Evolutionary conservation across 2,797 vertebrate genomes (phyloP).

Genomic region (Parambassis ranga): DNA sequence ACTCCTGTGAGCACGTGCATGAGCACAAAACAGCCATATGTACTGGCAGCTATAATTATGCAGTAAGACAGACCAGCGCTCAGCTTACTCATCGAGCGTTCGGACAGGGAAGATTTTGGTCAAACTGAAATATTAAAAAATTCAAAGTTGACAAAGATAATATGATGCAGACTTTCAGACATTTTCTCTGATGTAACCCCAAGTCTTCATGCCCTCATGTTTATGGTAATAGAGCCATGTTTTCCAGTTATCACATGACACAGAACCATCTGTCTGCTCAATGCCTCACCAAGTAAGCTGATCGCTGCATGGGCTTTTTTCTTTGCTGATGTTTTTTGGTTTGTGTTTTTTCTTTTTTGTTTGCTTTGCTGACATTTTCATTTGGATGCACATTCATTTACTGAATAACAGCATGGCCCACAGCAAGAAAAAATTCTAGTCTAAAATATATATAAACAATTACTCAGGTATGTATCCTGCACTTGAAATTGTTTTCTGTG

Average conservation of each 20-base stretch:
- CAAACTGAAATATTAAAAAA: background rate
- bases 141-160: slow-evolving; percentile 10
- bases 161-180: background rate
- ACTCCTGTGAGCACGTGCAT: slow-evolving; percentile 6
- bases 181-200: slow-evolving; percentile 35
- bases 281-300: background rate
- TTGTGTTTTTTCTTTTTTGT: background rate
- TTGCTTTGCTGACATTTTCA: background rate
- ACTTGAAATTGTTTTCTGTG: background rate
- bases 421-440: background rate
- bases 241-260: slow-evolving; percentile 11
- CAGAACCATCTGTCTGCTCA: slow-evolving; percentile 35
- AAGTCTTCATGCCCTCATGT: slow-evolving; percentile 21
- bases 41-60: slow-evolving; percentile 24
- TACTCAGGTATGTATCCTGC: too few relatives aligned
- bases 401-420: background rate
- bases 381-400: background rate
- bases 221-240: slow-evolving; percentile 25
- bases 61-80: slow-evolving; percentile 7
- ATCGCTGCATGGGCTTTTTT: background rate
- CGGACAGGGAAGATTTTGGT: slow-evolving; percentile 1
- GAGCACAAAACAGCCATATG: slow-evolving; percentile 15
- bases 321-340: background rate
- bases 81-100: slow-evolving; percentile 16
- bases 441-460: too few relatives aligned